A percentile compares a stretch with the other conserved stretches of the same genome.
Evolutionary conservation across 2,888 invertebrate genomes (phyloP).

Genomic region (Chymomyza caudatula): DNA sequence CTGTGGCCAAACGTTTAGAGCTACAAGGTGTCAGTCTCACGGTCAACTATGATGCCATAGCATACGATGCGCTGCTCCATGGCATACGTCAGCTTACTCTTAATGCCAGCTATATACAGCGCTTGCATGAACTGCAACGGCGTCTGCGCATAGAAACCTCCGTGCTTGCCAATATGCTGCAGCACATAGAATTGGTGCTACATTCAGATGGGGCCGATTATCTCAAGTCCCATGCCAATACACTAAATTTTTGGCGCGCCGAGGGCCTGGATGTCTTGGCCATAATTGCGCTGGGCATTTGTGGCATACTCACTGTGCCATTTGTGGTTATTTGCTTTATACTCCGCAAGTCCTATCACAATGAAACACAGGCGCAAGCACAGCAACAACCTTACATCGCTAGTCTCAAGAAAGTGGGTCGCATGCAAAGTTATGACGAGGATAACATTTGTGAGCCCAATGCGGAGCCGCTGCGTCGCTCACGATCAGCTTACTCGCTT

Average conservation of each 20-base stretch:
- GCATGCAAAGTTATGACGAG: conserved; percentile 50
- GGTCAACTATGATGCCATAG: conserved; percentile 75
- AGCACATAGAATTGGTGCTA: conserved; percentile 75
- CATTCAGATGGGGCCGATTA: conserved; percentile 71
- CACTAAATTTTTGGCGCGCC: conserved; percentile 72
- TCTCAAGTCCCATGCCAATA: conserved; percentile 74
- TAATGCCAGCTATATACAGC: conserved; percentile 67
- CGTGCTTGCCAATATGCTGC: conserved; percentile 67
- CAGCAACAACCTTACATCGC: conserved; percentile 36
- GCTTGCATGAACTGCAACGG: conserved; percentile 44
- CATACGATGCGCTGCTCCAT: conserved; percentile 74
- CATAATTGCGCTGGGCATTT: conserved; percentile 71
- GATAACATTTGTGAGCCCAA: conserved; percentile 27
- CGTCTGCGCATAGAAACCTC: conserved; percentile 53
- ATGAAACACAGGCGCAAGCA: conserved; percentile 36
- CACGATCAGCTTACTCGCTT: conserved; percentile 56
- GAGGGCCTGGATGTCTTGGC: conserved; percentile 75
- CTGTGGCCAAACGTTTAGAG: conserved; percentile 78
- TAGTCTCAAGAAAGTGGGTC: conserved; percentile 41
- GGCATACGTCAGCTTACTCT: conserved; percentile 76
- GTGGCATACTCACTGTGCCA: conserved; percentile 74
- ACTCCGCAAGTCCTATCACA: conserved; percentile 71
- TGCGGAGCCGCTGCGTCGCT: conserved; percentile 43
- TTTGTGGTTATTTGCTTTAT: conserved; percentile 74
- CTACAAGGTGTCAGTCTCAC: conserved; percentile 76